Percentiles rank a stretch among this genome's conserved stretches.
phyloP scores from a whole-genome alignment of 2,888 invertebrate species.

The Drosophila mettleri region DNA sequence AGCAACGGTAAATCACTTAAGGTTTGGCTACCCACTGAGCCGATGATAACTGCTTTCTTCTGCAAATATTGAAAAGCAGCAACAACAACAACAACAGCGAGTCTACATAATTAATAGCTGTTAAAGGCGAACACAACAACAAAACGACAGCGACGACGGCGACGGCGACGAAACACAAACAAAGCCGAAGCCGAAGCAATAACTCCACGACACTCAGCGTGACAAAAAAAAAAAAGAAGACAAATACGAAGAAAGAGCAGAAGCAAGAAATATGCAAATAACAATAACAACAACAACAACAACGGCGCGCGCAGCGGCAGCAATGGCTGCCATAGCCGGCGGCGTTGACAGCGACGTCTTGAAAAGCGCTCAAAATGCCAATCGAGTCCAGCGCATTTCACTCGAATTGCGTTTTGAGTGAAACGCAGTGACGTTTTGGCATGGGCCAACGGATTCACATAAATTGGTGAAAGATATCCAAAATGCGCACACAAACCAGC shows the following conservation, averaged over 20 bases:
- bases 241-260: slow-evolving; percentile 27
- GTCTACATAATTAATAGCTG: slow-evolving; percentile 67
- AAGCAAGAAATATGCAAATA: slow-evolving; percentile 42
- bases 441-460: slow-evolving; percentile 74
- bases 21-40: slow-evolving; percentile 22
- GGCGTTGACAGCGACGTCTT: slow-evolving; percentile 12
- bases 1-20: slow-evolving; percentile 20
- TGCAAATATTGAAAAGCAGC: slow-evolving; percentile 56
- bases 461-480: slow-evolving; percentile 81
- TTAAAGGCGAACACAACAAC: slow-evolving; percentile 49
- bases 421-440: slow-evolving; percentile 70
- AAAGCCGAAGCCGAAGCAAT: slow-evolving; percentile 16
- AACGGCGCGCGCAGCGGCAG: slow-evolving; percentile 3
- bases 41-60: slow-evolving; percentile 53
- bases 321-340: slow-evolving; percentile 18
- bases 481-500: slow-evolving; percentile 65
- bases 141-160: too few species aligned
- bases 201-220: slow-evolving; percentile 8
- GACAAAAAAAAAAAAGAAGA: slow-evolving; percentile 9
- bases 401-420: slow-evolving; percentile 82
- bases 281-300: slow-evolving; percentile 21
- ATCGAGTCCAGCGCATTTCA: slow-evolving; percentile 48
- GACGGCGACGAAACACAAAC: slow-evolving; percentile 22
- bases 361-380: slow-evolving; percentile 69
- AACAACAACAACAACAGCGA: slow-evolving; percentile 16